Evolutionary conservation across 2,888 invertebrate species (phyloP), one percentile per base, ranked within the genome.

Genomic region (Leucoma salicis): DNA sequence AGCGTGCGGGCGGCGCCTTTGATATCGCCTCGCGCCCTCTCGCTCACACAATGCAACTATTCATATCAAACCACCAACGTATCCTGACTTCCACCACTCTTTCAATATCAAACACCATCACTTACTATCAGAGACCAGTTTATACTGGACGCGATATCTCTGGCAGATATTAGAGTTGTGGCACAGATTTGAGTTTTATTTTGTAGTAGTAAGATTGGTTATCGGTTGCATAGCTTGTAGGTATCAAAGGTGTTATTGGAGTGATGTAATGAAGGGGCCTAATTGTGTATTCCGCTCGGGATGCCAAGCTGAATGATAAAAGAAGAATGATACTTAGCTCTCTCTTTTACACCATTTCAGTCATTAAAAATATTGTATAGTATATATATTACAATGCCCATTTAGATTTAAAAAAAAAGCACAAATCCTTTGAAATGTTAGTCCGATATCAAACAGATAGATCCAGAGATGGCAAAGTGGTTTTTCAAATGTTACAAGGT

Each of bases 191-290:
- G n/a, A 38, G 49, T 53, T 31, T 61, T 51, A 68, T 1, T 0
- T 0, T 0, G 1, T 0, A 1, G 1, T 0, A 1, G 34, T 70
- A 74, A 34, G 46, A 70, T 62, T 40, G 21, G 32, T 41, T 56
- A 47, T 67, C 0, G 16, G 1, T 39, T 55, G 43, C 3, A 3
- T 1, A 2, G 24, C 35, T 49, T 44, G 39, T 25, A 49, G 63
- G 61, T 76, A 70, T 78, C 75, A 78, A 80, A 86, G 84, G 86
- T 87, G 85, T 85, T 86, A 84, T 84, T 85, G 76, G 78, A 86
- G 82, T 84, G 83, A 82, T 84, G 84, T 86, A 86, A 87, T 84
- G 86, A 84, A 84, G 85, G 83, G 78, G 70, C 77, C 82, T 88
- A 88, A 88, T 88, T 88, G 83, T 84, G 75, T 82, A 87, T 87